These are phyloP conservation scores for Microchirus variegatus DNA, from an alignment of 2,797 vertebrate genomes.

Conservation along the genomic window DNA sequence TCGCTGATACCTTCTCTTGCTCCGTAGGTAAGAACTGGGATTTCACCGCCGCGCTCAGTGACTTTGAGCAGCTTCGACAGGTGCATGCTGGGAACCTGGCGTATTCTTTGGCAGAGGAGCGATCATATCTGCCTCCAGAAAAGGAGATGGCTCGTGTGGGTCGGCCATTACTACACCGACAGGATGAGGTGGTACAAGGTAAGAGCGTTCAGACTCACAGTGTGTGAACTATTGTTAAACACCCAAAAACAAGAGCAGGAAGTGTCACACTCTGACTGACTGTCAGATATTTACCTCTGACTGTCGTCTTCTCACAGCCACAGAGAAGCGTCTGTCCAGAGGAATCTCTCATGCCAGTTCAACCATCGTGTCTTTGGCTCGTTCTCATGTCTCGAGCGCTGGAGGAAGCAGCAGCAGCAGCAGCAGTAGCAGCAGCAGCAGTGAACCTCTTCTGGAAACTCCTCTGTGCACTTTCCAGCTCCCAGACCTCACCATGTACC, in stretches of 20 bases:
- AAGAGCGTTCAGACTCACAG: background rate
- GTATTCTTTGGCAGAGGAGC: slow-evolving; percentile 68
- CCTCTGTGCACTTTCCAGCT: slow-evolving; percentile 98
- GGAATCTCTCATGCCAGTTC: slow-evolving; percentile 97
- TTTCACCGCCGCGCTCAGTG: slow-evolving; percentile 90
- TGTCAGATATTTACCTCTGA: background rate
- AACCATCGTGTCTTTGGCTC: slow-evolving; percentile 94
- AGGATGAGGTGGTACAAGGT: slow-evolving; percentile 95
- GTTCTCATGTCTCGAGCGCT: slow-evolving; percentile 91
- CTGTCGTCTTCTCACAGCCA: slow-evolving; percentile 38
- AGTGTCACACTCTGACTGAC: too few species aligned
- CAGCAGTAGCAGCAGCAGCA: too few species aligned
- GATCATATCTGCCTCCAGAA: slow-evolving; percentile 71
- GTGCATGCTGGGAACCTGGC: slow-evolving; percentile 88
- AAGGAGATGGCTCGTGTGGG: slow-evolving; percentile 79
- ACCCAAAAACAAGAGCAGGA: too few species aligned
- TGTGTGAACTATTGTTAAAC: too few species aligned
- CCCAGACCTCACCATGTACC: slow-evolving; percentile 94
- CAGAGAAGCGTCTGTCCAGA: slow-evolving; percentile 92
- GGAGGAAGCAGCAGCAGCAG: slow-evolving; percentile 75
- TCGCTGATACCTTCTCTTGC: background rate
- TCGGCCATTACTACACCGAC: slow-evolving; percentile 88
- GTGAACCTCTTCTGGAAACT: slow-evolving; percentile 89
- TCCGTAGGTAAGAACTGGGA: slow-evolving; percentile 97
- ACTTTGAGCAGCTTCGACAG: slow-evolving; percentile 95